Evolutionary conservation across 2,113 vertebrate species (phyloP), one percentile per base, ranked within the genome.

Genomic region (Poicephalus gulielmi): DNA sequence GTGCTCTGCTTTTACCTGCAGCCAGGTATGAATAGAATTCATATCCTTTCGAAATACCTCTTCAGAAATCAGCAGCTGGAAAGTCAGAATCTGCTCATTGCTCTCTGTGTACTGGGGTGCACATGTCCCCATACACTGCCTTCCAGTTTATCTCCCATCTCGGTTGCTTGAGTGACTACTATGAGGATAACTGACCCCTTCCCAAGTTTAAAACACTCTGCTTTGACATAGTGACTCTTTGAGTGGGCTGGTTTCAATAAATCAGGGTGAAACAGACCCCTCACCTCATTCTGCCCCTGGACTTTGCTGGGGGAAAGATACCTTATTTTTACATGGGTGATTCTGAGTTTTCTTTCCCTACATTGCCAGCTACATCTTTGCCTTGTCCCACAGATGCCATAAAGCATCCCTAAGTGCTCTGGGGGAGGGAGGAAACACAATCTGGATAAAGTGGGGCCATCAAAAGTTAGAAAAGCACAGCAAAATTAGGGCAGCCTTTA

Each of bases 221-320:
- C 28, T 91, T 83, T 86, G n/a, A 70, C 86, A 67, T 13, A 63
- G 50, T 37, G 41, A 35, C 46, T 81, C 31, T 79, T 75, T 10
- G 28, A 89, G 55, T 24, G n/a, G 67, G 50, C 4, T 0, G 0
- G 33, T 55, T 89, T 70, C 15, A 63, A 50, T 63, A 88, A 78
- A 75, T 59, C 81, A 70, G 27, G 8, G 10, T 59, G 41, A 63
- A 92, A 79, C 9, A 57, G 23, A 86, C 22, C 4, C 18, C 7
- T 67, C 52, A 79, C 30, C 27, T 67, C 43, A 75, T 33, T 24
- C 49, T 74, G 43, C 20, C 22, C 50, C 44, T 59, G 28, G n/a
- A 53, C 9, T 28, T 77, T 14, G 4, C 1, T 52, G 35, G 22
- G 6, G 3, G 1, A 4, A 18, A 35, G 16, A 49, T 4, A 4